Percentiles rank a stretch among this genome's conserved stretches.
Evolutionary conservation across 2,113 vertebrate genomes (phyloP).

Genomic region (Smithornis capensis): DNA sequence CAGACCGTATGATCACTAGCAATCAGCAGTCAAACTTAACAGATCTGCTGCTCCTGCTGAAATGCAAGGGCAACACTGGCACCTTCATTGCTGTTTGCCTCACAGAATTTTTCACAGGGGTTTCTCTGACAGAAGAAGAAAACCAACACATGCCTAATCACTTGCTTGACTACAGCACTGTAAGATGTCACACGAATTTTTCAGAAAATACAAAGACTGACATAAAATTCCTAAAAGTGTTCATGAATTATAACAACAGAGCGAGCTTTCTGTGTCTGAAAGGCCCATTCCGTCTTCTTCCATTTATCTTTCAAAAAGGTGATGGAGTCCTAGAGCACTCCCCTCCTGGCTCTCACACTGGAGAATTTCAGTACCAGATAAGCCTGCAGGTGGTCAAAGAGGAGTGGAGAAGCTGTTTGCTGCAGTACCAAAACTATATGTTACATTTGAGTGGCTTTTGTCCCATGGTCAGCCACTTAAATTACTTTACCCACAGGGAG

Average conservation of each 20-base stretch:
- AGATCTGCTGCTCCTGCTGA: neutral
- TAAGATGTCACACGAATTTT: neutral
- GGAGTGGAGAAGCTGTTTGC: neutral
- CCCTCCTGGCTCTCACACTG: neutral
- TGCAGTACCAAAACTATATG: neutral
- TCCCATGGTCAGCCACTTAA: neutral
- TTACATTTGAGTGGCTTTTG: neutral
- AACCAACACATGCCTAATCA: fast-evolving
- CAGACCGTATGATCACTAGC: neutral
- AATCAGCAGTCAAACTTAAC: neutral
- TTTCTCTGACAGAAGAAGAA: neutral
- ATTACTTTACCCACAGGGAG: neutral
- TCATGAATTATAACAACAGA: neutral
- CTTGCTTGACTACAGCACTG: neutral
- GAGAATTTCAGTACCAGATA: neutral
- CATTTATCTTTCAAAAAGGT: neutral
- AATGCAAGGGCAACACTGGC: neutral
- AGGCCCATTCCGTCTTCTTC: neutral
- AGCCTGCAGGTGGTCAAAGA: neutral
- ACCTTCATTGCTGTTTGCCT: neutral
- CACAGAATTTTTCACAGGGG: neutral
- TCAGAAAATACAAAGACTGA: neutral
- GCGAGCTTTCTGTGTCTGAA: neutral
- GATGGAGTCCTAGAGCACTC: neutral
- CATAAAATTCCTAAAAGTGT: neutral